These are phyloP conservation scores for Eupeodes corollae DNA, from an alignment of 1,140 invertebrate genomes.

Conservation along the genomic window DNA sequence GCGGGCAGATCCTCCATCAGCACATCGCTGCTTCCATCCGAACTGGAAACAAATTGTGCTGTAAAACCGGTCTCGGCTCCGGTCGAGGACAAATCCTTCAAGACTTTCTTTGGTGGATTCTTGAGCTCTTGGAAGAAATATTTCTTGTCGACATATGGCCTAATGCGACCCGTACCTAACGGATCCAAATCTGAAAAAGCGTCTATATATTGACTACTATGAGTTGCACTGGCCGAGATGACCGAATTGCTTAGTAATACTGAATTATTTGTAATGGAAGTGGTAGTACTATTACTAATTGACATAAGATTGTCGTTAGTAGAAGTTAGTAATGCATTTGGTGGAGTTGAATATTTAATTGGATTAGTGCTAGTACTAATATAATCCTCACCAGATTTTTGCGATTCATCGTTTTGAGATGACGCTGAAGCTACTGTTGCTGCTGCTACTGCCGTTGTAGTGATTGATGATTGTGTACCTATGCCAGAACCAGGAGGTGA, in stretches of 20 bases:
- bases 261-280: too few relatives aligned
- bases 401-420: neutral
- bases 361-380: neutral
- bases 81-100: slow-evolving; percentile 58
- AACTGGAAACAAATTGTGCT: neutral
- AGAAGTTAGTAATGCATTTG: neutral
- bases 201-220: slow-evolving; percentile 43
- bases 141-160: slow-evolving; percentile 88
- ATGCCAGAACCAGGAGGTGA: too few relatives aligned
- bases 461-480: too few relatives aligned
- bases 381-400: neutral
- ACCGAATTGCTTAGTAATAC: too few relatives aligned
- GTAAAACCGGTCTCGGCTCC: neutral
- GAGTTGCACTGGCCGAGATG: too few relatives aligned
- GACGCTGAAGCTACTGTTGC: too few relatives aligned
- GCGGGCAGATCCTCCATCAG: neutral
- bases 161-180: slow-evolving; percentile 74
- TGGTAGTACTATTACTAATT: too few relatives aligned
- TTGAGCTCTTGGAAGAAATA: slow-evolving; percentile 89
- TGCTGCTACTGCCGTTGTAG: too few relatives aligned
- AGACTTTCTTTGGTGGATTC: slow-evolving; percentile 80
- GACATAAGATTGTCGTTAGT: neutral
- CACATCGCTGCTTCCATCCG: neutral
- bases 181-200: slow-evolving; percentile 88
- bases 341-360: neutral